Evolutionary conservation across 2,888 invertebrate genomes (phyloP).

Genomic region (Sarcophaga carnaria): DNA sequence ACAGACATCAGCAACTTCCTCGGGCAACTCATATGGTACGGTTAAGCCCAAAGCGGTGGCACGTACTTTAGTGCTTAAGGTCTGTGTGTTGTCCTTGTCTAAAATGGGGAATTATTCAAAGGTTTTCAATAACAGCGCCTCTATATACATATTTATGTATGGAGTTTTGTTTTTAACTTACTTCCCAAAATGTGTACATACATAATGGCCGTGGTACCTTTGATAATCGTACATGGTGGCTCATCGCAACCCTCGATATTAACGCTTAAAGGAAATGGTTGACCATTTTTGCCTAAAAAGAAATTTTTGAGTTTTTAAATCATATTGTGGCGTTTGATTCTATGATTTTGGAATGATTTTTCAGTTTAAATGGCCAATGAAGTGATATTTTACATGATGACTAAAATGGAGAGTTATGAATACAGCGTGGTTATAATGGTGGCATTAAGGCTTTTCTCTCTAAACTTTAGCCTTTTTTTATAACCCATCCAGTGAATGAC

Average conservation of each 20-base stretch:
- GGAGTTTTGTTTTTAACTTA: conserved; percentile 63
- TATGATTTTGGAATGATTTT: background rate
- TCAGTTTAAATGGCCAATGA: too few relatives aligned
- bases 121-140: background rate
- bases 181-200: conserved; percentile 77
- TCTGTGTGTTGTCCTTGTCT: conserved; percentile 70
- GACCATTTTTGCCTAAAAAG: conserved; percentile 71
- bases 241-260: conserved; percentile 75
- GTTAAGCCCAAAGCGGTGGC: conserved; percentile 79
- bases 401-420: too few relatives aligned
- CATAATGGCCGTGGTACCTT: conserved; percentile 76
- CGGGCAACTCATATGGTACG: conserved; percentile 79
- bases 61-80: conserved; percentile 69
- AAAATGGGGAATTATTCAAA: background rate
- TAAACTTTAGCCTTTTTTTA: background rate
- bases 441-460: background rate
- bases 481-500: too few relatives aligned
- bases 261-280: conserved; percentile 77
- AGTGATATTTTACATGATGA: too few relatives aligned
- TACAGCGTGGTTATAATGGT: too few relatives aligned
- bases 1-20: conserved; percentile 78
- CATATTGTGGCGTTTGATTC: background rate
- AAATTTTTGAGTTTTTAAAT: background rate
- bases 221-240: conserved; percentile 77
- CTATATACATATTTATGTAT: background rate